Conservation (phyloP, 1,140 invertebrate genomes). For the Heterodera carotae region DNA sequence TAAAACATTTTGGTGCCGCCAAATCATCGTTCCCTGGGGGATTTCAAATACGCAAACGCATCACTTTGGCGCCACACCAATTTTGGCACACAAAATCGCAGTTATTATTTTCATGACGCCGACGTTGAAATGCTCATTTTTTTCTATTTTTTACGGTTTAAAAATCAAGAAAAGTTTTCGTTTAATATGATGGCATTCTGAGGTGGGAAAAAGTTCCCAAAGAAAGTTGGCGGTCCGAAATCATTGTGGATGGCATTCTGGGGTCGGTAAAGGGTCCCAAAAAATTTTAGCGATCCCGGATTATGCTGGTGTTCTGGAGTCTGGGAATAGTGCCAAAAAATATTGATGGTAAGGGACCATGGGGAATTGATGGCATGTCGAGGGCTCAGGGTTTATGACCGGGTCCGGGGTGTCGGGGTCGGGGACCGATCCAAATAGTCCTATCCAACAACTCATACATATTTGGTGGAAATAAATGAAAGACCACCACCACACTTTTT, state of each 20-base stretch:
- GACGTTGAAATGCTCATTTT: not conserved
- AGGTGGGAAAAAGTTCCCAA: too few species aligned
- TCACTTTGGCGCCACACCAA: not conserved
- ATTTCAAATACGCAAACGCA: not conserved
- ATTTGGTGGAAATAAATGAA: not conserved
- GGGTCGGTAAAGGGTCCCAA: too few species aligned
- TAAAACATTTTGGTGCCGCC: slow-evolving; percentile 2
- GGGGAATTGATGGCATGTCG: too few species aligned
- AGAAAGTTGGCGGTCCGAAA: too few species aligned
- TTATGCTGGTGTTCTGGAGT: too few species aligned
- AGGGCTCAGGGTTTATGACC: too few species aligned
- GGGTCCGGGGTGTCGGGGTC: too few species aligned
- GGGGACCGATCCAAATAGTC: too few species aligned
- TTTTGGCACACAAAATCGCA: not conserved
- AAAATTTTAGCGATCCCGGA: too few species aligned
- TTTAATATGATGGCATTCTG: not conserved
- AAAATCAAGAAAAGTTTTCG: not conserved
- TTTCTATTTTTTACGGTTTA: not conserved
- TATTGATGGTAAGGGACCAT: too few species aligned
- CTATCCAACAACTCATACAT: not conserved
- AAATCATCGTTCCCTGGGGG: not conserved
- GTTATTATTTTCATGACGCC: not conserved
- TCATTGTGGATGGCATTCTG: too few species aligned
- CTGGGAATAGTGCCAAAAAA: too few species aligned
- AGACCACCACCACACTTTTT: not conserved